A percentile compares a stretch with the other conserved stretches of the same genome.
These are phyloP conservation scores for Meghimatium bilineatum DNA, from an alignment of 2,888 invertebrate genomes.

Conservation along the genomic window DNA sequence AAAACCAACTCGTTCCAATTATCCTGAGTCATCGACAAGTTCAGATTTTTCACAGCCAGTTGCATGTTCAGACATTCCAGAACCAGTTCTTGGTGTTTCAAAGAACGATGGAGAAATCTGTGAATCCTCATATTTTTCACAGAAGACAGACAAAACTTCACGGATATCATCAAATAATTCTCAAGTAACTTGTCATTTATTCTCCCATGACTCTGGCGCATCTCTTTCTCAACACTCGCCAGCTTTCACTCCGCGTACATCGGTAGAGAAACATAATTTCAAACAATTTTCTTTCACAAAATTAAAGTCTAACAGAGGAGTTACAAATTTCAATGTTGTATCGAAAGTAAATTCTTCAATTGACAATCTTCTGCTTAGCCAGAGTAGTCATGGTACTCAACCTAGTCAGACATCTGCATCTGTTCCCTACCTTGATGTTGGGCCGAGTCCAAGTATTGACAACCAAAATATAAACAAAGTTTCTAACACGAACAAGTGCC, in stretches of 20 bases:
- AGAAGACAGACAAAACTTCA: not conserved
- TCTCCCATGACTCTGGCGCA: constrained; percentile 1
- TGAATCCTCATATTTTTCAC: not conserved
- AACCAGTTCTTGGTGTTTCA: not conserved
- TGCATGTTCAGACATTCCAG: not conserved
- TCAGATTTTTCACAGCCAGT: not conserved
- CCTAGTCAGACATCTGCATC: not conserved
- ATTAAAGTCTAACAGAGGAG: constrained; percentile 18
- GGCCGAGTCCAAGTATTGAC: constrained; percentile 16
- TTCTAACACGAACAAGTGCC: not conserved
- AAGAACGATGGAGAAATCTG: not conserved
- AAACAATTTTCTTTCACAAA: constrained; percentile 42
- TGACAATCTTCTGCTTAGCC: constrained; percentile 21
- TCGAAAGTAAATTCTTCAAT: not conserved
- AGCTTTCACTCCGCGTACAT: not conserved
- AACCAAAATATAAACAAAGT: not conserved
- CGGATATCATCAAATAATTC: not conserved
- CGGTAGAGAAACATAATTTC: constrained; percentile 11
- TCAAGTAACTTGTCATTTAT: not conserved
- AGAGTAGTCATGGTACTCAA: constrained; percentile 39
- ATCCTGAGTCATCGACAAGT: not conserved
- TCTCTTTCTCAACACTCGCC: not conserved
- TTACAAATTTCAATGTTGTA: not conserved
- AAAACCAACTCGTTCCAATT: not conserved
- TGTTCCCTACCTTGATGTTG: constrained; percentile 20